Evolutionary conservation across 2,797 vertebrate species (phyloP).

Genomic region (Danio choprae): DNA sequence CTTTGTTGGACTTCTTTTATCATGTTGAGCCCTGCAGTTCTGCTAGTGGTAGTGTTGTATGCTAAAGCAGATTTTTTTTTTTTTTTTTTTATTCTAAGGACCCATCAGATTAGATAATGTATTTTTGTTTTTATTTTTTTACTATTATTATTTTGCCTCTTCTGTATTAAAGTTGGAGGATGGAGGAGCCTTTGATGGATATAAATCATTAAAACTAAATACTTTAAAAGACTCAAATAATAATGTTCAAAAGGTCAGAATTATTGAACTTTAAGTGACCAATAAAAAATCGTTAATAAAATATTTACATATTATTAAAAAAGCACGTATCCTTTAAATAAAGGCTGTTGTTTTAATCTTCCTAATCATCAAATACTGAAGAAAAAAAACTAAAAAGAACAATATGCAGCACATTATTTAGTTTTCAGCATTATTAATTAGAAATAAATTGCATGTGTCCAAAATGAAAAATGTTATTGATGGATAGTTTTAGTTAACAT

Average conservation of each 20-base stretch:
- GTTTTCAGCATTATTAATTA: background rate
- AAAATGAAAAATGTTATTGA: too few relatives aligned
- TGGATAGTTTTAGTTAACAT: background rate
- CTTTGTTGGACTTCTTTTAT: background rate
- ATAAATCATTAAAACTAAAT: background rate
- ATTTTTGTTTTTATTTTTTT: too few relatives aligned
- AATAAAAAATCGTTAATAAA: too few relatives aligned
- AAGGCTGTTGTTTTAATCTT: background rate
- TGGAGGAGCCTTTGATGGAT: background rate
- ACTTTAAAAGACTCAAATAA: background rate
- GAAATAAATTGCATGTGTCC: too few relatives aligned
- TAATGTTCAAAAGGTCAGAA: too few relatives aligned
- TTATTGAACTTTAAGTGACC: too few relatives aligned
- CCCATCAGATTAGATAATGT: background rate
- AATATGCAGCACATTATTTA: background rate
- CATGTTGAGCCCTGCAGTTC: background rate
- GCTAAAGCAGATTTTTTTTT: background rate
- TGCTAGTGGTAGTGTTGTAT: background rate
- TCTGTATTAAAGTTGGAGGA: background rate
- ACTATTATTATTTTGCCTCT: background rate
- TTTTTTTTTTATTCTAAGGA: background rate
- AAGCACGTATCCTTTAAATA: background rate
- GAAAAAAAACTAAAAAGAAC: background rate
- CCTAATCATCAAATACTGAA: background rate
- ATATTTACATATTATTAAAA: too few relatives aligned